Evolutionary conservation across 2,113 vertebrate species (phyloP).

Genomic region (Poeciliopsis occidentalis): DNA sequence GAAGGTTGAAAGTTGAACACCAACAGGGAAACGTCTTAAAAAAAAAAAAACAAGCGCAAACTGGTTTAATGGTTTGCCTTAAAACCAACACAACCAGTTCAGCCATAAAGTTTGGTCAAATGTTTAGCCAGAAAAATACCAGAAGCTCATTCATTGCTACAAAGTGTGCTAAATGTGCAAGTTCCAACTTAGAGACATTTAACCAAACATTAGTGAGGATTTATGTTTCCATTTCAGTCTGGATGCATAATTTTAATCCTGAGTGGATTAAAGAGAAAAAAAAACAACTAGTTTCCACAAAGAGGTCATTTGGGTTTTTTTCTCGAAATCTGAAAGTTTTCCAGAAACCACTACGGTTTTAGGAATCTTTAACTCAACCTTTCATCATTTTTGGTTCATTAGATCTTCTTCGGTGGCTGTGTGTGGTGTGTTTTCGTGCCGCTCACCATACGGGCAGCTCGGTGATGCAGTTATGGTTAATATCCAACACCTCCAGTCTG

Average conservation of each 20-base stretch:
- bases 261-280: not conserved
- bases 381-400: not conserved
- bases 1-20: not conserved
- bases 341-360: not conserved
- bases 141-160: not conserved
- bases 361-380: not conserved
- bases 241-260: not conserved
- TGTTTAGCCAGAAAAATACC: not conserved
- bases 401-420: not conserved
- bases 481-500: slow-evolving; percentile 91
- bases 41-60: not conserved
- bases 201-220: not conserved
- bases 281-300: not conserved
- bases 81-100: no score
- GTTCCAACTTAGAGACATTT: not conserved
- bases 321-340: not conserved
- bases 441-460: slow-evolving; percentile 91
- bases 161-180: not conserved
- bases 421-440: not conserved
- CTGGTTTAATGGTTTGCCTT: not conserved
- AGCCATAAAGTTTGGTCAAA: not conserved
- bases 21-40: not conserved
- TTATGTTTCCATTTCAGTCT: not conserved
- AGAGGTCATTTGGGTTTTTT: not conserved
- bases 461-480: slow-evolving; percentile 88